Conservation (phyloP, 1,140 invertebrate species). For the Drosophila seguyi region DNA sequence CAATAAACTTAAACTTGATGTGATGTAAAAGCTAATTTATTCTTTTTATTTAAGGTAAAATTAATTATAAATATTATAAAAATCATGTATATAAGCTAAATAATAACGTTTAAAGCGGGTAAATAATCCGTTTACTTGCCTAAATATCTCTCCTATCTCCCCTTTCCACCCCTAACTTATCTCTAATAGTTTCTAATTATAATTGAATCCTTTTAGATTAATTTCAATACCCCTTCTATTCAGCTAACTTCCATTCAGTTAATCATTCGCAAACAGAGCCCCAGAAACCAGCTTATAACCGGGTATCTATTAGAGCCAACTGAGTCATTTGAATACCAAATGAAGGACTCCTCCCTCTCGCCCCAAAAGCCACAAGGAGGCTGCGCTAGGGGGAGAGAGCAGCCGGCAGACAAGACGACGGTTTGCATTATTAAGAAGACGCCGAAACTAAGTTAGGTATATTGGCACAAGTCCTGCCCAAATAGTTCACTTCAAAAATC, state of each 20-base stretch:
- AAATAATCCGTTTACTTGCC: not conserved
- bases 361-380: conserved; percentile 15
- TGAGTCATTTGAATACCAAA: conserved; percentile 48
- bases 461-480: conserved; percentile 45
- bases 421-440: conserved; percentile 41
- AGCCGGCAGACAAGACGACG: not conserved
- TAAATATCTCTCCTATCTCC: not conserved
- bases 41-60: no score
- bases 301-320: conserved; percentile 33
- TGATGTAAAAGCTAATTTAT: no score
- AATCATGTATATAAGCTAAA: no score
- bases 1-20: no score
- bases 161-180: no score
- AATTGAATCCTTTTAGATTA: conserved; percentile 14
- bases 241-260: conserved; percentile 24
- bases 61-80: no score
- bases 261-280: conserved; percentile 43
- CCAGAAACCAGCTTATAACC: conserved; percentile 14
- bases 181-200: not conserved
- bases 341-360: conserved; percentile 21
- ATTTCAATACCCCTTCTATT: conserved; percentile 14
- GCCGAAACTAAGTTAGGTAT: conserved; percentile 47
- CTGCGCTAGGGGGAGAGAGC: no score
- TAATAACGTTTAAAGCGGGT: no score
- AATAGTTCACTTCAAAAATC: conserved; percentile 56